Evolutionary conservation across 2,888 invertebrate species (phyloP), one percentile per base, ranked within the genome.

Genomic region (Melanostoma mellinum): DNA sequence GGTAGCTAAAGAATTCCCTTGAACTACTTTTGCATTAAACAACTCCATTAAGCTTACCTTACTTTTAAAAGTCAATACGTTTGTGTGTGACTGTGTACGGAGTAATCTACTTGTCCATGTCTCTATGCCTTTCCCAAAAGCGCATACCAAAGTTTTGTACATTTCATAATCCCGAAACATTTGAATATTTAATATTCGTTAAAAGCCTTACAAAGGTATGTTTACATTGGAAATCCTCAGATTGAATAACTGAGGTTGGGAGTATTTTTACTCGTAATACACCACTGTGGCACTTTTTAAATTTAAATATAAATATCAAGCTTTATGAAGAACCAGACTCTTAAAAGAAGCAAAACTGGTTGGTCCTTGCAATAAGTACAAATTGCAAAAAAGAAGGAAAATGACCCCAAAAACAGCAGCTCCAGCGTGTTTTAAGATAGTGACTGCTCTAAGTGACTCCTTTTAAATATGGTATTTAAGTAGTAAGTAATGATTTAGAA

Each of bases 131-230:
- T n/a, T 38, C 9, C 77, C 20, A 36, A 40, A 5, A 77, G 79
- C 30, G 73, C 68, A 77, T 44, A 61, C 65, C 50, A 58, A 46
- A 75, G 69, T 71, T 77, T 63, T 67, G 73, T 72, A 53, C 86
- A 86, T 86, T 86, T 84, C 73, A 86, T 86, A 88, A 86, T 87
- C 87, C 87, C 86, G 82, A 85, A 87, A 86, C 85, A 85, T 86
- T 86, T 88, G 77, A 71, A 88, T 88, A 82, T 87, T 88, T 87
- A 86, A 88, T 88, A 85, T 60, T 38, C 77, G 86, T 86, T 88
- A 88, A 88, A 87, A 88, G 88, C 86, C 80, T 85, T 73, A 71
- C 86, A 60, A 36, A 78, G 82, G 78, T 69, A 78, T 82, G 73
- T 56, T 30, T 78, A 44, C 67, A 35, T 9, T 30, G n/a, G 55